phyloP scores from a whole-genome alignment of 2,113 vertebrate genomes.

The Himantopus leucocephalus region DNA sequence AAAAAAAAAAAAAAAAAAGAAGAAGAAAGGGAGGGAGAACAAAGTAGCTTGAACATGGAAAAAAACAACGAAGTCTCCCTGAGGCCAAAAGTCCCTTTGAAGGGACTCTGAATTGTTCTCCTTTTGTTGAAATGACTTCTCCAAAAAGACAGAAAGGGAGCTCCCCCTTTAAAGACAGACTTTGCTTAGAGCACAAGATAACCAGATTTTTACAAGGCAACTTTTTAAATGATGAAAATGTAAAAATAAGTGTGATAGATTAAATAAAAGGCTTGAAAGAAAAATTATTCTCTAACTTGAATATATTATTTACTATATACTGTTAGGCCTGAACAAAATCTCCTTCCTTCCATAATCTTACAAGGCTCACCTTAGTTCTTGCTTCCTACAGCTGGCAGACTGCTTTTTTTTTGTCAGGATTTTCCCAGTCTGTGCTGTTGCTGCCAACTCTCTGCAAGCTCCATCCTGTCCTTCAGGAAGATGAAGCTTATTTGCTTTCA shows the following conservation, averaged over 20 bases:
- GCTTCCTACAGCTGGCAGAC: not conserved
- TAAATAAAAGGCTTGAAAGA: not conserved
- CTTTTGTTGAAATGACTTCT: not conserved
- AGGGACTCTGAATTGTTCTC: not conserved
- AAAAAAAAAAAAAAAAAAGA: not conserved
- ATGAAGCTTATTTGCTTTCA: conserved; percentile 22
- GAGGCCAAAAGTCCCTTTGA: not conserved
- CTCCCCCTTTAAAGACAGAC: accelerated
- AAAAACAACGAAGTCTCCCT: not conserved
- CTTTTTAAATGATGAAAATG: not conserved
- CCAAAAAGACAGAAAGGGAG: not conserved
- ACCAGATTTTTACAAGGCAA: not conserved
- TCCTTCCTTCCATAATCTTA: not conserved
- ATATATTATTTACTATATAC: not conserved
- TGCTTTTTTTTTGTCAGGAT: not conserved
- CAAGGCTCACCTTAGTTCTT: not conserved
- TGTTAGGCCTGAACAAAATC: not conserved
- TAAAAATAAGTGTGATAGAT: not conserved
- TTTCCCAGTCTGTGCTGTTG: not conserved
- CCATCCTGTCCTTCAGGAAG: not conserved
- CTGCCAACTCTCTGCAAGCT: not conserved
- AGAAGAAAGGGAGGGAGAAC: not conserved
- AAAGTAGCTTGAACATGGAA: not conserved
- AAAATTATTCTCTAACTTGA: not conserved
- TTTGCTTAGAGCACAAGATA: not conserved